Evolutionary conservation across 2,113 vertebrate genomes (phyloP).

Genomic region (Phalacrocorax brasilianus): DNA sequence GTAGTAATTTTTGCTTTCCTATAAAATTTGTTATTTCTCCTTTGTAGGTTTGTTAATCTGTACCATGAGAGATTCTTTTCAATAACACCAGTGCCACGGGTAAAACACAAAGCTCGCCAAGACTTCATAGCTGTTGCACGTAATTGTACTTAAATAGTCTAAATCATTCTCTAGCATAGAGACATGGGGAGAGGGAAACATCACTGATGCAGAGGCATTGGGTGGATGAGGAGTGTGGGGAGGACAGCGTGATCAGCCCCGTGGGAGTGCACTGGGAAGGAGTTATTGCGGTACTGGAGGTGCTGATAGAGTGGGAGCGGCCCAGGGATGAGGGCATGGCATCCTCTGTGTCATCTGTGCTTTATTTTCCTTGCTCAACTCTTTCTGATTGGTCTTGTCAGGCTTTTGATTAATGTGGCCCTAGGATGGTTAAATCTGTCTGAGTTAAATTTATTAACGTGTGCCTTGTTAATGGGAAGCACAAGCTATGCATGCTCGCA

Average conservation of each 20-base stretch:
- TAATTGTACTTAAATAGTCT: not conserved
- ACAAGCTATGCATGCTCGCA: not conserved
- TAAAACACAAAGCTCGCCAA: not conserved
- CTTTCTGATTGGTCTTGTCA: slow-evolving; percentile 20
- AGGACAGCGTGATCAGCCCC: not conserved
- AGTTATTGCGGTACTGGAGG: not conserved
- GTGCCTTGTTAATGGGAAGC: not conserved
- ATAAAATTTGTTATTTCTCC: not conserved
- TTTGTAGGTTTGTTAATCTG: not conserved
- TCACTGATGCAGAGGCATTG: not conserved
- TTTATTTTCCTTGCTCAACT: slow-evolving; percentile 9
- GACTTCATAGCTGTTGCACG: not conserved
- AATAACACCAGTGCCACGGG: not conserved
- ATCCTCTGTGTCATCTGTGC: not conserved
- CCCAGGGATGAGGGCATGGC: not conserved
- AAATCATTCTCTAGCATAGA: not conserved
- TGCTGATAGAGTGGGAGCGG: not conserved
- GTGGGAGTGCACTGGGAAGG: not conserved
- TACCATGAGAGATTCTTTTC: not conserved
- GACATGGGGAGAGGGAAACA: not conserved
- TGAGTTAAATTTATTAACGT: slow-evolving; percentile 9
- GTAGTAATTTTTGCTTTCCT: not conserved
- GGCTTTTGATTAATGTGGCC: slow-evolving; percentile 24
- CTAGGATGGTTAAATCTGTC: slow-evolving; percentile 4
- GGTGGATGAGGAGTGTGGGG: not conserved